These are phyloP conservation scores for Megalurothrips usitatus DNA, from an alignment of 2,888 invertebrate species.

Conservation along the genomic window DNA sequence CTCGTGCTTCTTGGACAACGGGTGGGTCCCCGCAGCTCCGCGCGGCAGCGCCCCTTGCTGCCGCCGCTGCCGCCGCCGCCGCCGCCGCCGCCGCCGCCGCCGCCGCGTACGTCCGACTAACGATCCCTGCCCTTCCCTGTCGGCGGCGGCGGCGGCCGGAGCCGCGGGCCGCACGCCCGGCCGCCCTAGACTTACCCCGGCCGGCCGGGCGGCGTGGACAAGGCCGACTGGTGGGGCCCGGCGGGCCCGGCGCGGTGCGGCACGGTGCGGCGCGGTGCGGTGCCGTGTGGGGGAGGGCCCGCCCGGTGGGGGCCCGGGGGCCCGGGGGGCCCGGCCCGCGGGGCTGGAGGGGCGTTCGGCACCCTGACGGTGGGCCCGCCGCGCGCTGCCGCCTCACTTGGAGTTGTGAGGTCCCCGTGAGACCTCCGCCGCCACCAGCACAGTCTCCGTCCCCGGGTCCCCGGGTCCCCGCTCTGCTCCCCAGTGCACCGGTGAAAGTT, in stretches of 20 bases:
- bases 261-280: not conserved
- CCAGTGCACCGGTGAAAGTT: too few relatives aligned
- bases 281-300: not conserved
- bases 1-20: too few relatives aligned
- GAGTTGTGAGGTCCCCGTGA: conserved; percentile 5
- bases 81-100: too few relatives aligned
- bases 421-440: not conserved
- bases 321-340: not conserved
- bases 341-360: not conserved
- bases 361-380: not conserved
- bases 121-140: too few relatives aligned
- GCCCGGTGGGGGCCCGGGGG: not conserved
- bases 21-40: too few relatives aligned
- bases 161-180: not conserved
- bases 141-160: too few relatives aligned
- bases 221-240: conserved; percentile 5
- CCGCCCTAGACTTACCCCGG: conserved; percentile 15
- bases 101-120: too few relatives aligned
- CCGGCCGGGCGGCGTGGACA: too few relatives aligned
- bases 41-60: too few relatives aligned
- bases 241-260: not conserved
- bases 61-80: too few relatives aligned
- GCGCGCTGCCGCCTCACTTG: not conserved
- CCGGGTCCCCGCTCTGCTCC: not conserved
- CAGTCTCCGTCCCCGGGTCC: not conserved